Conservation (phyloP, 2,888 invertebrate species). For the Pyralis farinalis region DNA sequence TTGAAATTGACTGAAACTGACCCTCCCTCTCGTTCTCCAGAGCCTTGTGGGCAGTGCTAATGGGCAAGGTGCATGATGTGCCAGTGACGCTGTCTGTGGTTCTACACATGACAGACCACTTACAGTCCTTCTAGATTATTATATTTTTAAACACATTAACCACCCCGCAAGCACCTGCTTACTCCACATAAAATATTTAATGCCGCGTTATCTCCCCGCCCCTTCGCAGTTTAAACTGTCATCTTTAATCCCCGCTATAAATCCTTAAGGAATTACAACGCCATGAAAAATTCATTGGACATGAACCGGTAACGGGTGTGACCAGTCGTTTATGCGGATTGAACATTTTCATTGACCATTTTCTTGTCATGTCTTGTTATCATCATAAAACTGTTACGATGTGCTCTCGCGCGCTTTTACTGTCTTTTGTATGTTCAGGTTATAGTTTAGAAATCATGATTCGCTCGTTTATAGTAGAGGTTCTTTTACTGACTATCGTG, state of each 20-base stretch:
- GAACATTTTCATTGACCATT: constrained; percentile 12
- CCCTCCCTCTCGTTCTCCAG: too few relatives aligned
- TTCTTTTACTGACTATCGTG: too few relatives aligned
- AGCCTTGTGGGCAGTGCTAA: too few relatives aligned
- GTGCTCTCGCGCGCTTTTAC: constrained; percentile 19
- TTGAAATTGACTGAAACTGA: too few relatives aligned
- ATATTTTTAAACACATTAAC: not conserved
- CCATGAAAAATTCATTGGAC: constrained; percentile 9
- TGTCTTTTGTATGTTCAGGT: constrained; percentile 2
- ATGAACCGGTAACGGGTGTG: constrained; percentile 2
- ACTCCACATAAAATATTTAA: not conserved
- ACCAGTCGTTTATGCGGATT: constrained; percentile 7
- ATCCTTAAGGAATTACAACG: constrained; percentile 6
- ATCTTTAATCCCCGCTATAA: constrained; percentile 9
- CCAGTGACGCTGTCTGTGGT: too few relatives aligned
- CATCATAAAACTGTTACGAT: constrained; percentile 54
- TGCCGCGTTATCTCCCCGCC: not conserved
- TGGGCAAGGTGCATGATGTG: too few relatives aligned
- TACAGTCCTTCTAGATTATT: not conserved
- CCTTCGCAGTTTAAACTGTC: constrained; percentile 7
- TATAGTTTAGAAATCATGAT: constrained; percentile 4
- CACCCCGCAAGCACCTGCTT: not conserved
- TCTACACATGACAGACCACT: too few relatives aligned
- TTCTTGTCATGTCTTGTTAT: constrained; percentile 33
- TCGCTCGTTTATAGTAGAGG: not conserved